Conservation (phyloP, 2,113 vertebrate species). For the Rhinoderma darwinii region DNA sequence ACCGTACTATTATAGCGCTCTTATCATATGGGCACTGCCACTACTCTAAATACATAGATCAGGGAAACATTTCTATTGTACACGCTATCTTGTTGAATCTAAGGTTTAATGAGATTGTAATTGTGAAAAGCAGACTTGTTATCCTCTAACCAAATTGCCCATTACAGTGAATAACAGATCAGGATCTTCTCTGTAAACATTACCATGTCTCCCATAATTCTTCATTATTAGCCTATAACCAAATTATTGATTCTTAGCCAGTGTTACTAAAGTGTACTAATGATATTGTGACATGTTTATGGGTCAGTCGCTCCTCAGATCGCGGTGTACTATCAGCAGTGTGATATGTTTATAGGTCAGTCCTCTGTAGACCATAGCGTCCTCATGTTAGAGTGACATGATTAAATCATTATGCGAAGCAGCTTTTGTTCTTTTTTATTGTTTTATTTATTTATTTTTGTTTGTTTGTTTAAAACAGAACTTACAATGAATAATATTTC, state of each 20-base stretch:
- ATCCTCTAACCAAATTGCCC: background rate
- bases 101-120: too few relatives aligned
- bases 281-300: constrained; percentile 30
- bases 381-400: constrained; percentile 22
- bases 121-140: background rate
- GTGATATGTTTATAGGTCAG: constrained; percentile 26
- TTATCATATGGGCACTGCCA: too few relatives aligned
- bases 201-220: background rate
- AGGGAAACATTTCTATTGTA: too few relatives aligned
- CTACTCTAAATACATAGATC: too few relatives aligned
- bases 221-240: constrained; percentile 3
- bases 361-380: constrained; percentile 1
- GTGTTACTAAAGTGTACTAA: constrained; percentile 14
- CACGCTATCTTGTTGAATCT: too few relatives aligned
- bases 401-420: constrained; percentile 1
- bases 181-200: background rate
- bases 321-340: constrained; percentile 11
- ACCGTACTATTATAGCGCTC: too few relatives aligned
- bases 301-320: background rate
- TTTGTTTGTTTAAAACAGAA: background rate
- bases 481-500: background rate
- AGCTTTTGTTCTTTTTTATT: constrained; percentile 26
- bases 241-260: constrained; percentile 1
- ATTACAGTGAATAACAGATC: background rate
- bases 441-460: background rate